Evolutionary conservation across 1,140 invertebrate genomes (phyloP).

Genomic region (Luehdorfia chinensis): DNA sequence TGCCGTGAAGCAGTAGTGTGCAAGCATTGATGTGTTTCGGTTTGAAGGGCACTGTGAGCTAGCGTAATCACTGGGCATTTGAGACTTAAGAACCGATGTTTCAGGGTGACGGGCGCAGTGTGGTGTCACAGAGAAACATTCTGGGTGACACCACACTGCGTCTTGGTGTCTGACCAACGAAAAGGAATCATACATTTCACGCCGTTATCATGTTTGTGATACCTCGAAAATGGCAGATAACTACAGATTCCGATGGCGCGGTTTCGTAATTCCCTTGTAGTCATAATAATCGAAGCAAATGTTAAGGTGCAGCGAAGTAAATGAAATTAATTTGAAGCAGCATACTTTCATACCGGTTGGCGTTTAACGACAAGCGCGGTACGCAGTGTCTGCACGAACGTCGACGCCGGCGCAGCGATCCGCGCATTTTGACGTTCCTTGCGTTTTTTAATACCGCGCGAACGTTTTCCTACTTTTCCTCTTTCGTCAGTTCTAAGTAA

Average conservation of each 20-base stretch:
- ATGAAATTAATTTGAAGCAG: conserved; percentile 56
- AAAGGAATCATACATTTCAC: too few species aligned
- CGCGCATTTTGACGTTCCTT: neutral
- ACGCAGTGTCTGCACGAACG: conserved; percentile 45
- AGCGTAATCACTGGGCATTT: too few species aligned
- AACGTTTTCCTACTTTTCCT: conserved; percentile 17
- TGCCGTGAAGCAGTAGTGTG: too few species aligned
- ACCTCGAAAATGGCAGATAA: neutral
- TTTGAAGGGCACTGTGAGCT: too few species aligned
- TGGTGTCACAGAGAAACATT: too few species aligned
- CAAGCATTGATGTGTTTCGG: too few species aligned
- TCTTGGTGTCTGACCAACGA: too few species aligned
- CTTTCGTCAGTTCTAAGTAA: neutral
- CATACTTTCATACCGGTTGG: conserved; percentile 60
- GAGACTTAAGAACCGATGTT: too few species aligned
- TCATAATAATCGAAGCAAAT: conserved; percentile 48
- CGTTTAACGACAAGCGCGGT: conserved; percentile 38
- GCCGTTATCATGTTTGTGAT: neutral
- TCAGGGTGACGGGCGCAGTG: too few species aligned
- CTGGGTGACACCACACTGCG: too few species aligned
- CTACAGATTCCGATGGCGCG: neutral
- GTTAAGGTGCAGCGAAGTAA: conserved; percentile 46
- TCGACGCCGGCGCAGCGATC: conserved; percentile 39
- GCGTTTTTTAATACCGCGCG: conserved; percentile 18
- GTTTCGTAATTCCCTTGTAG: conserved; percentile 20